phyloP scores from a whole-genome alignment of 92 coral and sea anemone genomes.

The Montipora capitata region DNA sequence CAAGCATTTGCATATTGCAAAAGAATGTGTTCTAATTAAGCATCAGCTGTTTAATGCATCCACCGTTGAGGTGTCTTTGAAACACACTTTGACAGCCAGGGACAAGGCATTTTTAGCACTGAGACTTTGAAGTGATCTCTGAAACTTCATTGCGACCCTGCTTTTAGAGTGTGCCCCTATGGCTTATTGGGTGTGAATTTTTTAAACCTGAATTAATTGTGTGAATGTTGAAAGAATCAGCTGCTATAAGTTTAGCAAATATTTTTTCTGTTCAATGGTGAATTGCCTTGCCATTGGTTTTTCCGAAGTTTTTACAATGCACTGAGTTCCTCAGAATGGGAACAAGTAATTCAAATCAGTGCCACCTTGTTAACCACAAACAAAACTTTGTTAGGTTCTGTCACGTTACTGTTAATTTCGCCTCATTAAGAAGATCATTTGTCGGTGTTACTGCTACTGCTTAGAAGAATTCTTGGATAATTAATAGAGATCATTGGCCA shows the following conservation, averaged over 20 bases:
- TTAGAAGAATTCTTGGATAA: neutral
- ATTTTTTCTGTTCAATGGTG: neutral
- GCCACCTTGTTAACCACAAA: constrained; percentile 1
- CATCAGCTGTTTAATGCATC: constrained; percentile 43
- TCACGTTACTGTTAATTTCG: neutral
- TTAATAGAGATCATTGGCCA: neutral
- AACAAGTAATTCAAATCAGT: neutral
- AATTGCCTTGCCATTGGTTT: neutral
- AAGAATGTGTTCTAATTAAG: constrained; percentile 20
- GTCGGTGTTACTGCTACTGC: neutral
- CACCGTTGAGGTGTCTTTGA: constrained; percentile 15
- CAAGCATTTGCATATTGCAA: constrained; percentile 46
- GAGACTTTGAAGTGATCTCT: constrained; percentile 31
- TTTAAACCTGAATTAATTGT: neutral
- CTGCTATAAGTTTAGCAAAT: neutral
- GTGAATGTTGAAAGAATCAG: neutral
- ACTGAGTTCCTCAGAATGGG: neutral
- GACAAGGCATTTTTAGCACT: constrained; percentile 30
- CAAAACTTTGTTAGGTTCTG: no score
- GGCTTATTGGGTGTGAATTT: neutral
- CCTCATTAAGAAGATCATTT: neutral
- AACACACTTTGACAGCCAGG: constrained; percentile 29
- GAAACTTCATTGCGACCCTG: neutral
- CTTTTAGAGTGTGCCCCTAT: neutral
- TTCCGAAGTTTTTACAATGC: neutral